phyloP scores from a whole-genome alignment of 2,797 vertebrate genomes.

The Psittacula echo region DNA sequence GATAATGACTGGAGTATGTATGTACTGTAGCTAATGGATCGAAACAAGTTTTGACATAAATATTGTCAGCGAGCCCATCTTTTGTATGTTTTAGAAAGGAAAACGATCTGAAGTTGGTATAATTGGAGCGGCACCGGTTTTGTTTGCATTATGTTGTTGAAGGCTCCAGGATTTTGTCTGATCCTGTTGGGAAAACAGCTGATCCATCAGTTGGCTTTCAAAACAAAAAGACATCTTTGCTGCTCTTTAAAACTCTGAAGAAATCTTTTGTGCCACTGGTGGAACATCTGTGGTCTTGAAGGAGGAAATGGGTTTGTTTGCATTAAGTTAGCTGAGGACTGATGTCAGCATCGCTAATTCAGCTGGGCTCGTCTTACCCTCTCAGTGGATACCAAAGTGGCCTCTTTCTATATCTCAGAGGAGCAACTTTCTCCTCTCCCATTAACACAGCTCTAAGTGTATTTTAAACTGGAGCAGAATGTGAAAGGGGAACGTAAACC shows the following conservation, averaged over 20 bases:
- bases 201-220: background rate
- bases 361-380: constrained; percentile 4
- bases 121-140: background rate
- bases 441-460: constrained; percentile 17
- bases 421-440: constrained; percentile 4
- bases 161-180: background rate
- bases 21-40: background rate
- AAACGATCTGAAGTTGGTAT: background rate
- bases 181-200: background rate
- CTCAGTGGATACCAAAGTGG: background rate
- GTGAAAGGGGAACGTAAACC: background rate
- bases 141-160: background rate
- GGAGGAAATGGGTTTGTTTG: constrained; percentile 10
- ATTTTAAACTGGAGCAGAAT: background rate
- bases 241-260: background rate
- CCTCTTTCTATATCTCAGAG: background rate
- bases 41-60: background rate
- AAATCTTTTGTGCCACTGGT: background rate
- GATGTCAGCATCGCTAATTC: constrained; percentile 43
- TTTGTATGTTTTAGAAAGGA: background rate
- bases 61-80: background rate
- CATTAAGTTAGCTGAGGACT: constrained; percentile 1
- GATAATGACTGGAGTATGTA: background rate
- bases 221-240: background rate
- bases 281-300: background rate